Base-by-base conservation (phyloP, 2,888 invertebrate species). In the Coecobrya sp. region DNA sequence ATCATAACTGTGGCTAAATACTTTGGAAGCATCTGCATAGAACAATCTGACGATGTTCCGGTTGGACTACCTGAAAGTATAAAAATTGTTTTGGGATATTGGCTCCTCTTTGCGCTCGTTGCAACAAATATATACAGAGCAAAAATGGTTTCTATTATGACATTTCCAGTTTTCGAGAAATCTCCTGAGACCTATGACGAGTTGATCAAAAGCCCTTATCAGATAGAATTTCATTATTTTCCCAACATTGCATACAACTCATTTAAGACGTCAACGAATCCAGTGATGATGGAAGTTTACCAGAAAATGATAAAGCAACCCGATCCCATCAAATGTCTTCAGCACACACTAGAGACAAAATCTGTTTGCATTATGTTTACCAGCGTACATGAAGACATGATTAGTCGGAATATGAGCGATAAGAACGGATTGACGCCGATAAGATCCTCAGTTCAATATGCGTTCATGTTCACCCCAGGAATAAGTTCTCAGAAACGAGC, bases 131-230 rank as follows among this genome's bases (percentile, higher is more conserved):
- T 86, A 0, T 94, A 94, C 86, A 42, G 92, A 22, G 91, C 93
- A 11, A 93, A 93, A 87, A 86, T 93, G 73, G 86, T 93, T 16
- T 59, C 91, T 0, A 76, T 91, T 19, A 81, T 94, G 73, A 91
- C 92, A 11, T 93, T 92, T 49, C 94, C 93, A 0, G 65, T 86
- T 19, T 85, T 65, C 22, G 93, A 94, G 36, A 11, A 25, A 5
- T 2, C 65, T 0, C 93, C 94, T 13, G n/a, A 42, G 19, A 93
- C 87, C 4, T 93, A 92, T 19, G 73, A 92, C 13, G 93, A 93
- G 19, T 70, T 94, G 42, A 22, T 49, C 3, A 10, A 36, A 11
- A 90, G 62, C 13, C 10, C 52, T 0, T 90, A 62, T 22, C n/a
- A 85, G 42, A 90, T 90, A 13, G 89, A 89, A 4, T 86, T 93